Evolutionary conservation across 2,888 invertebrate species (phyloP).

Genomic region (Himalopsyche tibetana): DNA sequence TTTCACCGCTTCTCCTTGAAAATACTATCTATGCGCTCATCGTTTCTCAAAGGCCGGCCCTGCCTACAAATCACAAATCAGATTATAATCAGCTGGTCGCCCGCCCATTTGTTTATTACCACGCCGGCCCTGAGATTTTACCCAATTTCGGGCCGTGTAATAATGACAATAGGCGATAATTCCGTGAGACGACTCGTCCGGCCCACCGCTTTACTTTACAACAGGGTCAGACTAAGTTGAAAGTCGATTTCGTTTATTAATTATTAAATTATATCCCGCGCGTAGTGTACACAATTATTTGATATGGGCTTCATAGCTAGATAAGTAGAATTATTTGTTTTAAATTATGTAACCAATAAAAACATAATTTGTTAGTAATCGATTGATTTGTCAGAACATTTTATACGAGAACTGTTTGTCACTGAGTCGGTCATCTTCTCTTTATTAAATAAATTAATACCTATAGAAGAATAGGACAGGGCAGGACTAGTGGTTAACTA

Average conservation of each 20-base stretch:
- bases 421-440: no score
- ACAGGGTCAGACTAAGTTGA: background rate
- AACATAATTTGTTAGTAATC: no score
- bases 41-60: slow-evolving; percentile 28
- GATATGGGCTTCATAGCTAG: no score
- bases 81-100: slow-evolving; percentile 29
- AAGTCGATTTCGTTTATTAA: background rate
- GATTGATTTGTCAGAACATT: no score
- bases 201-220: slow-evolving; percentile 12
- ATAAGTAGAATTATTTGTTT: no score
- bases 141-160: slow-evolving; percentile 42
- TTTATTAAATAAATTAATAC: no score
- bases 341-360: no score
- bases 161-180: slow-evolving; percentile 43
- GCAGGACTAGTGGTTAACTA: no score
- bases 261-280: background rate
- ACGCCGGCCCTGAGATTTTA: slow-evolving; percentile 39
- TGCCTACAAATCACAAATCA: slow-evolving; percentile 41
- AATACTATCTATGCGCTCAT: slow-evolving; percentile 13
- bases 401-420: no score
- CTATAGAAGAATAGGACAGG: no score
- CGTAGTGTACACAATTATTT: no score
- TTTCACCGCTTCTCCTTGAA: background rate
- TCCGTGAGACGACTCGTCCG: slow-evolving; percentile 23
- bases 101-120: slow-evolving; percentile 42